These are phyloP conservation scores for Trogon melanurus DNA, from an alignment of 2,113 vertebrate species.

Conservation along the genomic window DNA sequence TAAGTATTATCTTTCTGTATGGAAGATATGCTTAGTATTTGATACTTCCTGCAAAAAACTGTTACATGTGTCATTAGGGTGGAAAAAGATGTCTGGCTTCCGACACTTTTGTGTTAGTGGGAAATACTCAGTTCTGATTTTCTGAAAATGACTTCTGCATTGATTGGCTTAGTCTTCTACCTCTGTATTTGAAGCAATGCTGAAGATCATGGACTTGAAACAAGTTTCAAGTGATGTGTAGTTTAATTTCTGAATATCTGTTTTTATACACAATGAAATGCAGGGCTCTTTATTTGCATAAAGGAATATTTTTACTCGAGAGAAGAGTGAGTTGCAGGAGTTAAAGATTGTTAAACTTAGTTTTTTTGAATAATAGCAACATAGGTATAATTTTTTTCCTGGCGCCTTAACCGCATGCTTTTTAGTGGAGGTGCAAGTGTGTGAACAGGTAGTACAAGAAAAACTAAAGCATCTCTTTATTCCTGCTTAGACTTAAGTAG, in stretches of 20 bases:
- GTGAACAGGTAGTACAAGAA: not conserved
- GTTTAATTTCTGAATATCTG: not conserved
- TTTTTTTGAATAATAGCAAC: not conserved
- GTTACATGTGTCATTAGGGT: not conserved
- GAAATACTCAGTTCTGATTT: not conserved
- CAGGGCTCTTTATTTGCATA: not conserved
- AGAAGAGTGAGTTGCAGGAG: not conserved
- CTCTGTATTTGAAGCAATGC: not conserved
- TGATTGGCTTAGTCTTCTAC: not conserved
- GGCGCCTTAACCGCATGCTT: not conserved
- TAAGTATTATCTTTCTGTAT: conserved; percentile 48
- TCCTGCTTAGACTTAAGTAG: not conserved
- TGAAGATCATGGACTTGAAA: not conserved
- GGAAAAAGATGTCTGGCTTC: not conserved
- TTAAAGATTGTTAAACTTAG: not conserved
- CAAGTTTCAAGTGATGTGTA: not conserved
- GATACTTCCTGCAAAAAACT: not conserved
- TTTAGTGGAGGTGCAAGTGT: not conserved
- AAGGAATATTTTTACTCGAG: not conserved
- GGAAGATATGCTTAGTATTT: not conserved
- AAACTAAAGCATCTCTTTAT: not conserved
- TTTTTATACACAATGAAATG: not conserved
- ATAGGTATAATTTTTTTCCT: not conserved
- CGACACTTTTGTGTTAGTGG: not conserved
- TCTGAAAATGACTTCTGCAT: not conserved